Percentiles rank a stretch among this genome's conserved stretches.
Evolutionary conservation across 2,113 vertebrate species (phyloP).

Genomic region (Rynchops niger): DNA sequence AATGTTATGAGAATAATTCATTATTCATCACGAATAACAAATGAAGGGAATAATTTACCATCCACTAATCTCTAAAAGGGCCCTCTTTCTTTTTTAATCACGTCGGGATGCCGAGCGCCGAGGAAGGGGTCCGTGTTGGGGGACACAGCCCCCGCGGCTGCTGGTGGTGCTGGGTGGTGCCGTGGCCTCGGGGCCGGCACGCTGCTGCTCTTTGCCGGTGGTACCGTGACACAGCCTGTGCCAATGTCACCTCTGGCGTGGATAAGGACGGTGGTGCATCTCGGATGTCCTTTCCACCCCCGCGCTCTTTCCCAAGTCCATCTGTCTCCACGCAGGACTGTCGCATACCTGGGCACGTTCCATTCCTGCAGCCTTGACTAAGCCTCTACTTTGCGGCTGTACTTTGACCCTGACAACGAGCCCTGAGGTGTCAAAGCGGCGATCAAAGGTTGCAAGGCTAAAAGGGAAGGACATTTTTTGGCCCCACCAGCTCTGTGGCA

Average conservation of each 20-base stretch:
- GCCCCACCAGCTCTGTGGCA: background rate
- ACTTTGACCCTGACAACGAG: background rate
- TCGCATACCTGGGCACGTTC: background rate
- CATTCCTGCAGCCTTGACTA: background rate
- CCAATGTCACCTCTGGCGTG: background rate
- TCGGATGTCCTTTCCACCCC: background rate
- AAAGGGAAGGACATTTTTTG: background rate
- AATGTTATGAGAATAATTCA: conserved; percentile 74
- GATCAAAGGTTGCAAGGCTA: background rate
- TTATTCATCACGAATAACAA: conserved; percentile 76
- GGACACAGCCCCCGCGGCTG: background rate
- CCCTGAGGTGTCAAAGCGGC: background rate
- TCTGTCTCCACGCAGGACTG: background rate
- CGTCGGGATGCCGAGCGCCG: background rate
- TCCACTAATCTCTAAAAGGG: conserved; percentile 61
- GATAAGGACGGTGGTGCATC: background rate
- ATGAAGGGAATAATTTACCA: conserved; percentile 74
- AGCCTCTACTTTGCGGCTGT: background rate
- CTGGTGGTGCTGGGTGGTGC: background rate
- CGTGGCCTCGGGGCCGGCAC: background rate
- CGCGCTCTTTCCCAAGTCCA: fast-evolving
- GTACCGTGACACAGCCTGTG: background rate
- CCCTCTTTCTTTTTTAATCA: conserved; percentile 35
- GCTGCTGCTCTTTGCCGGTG: background rate
- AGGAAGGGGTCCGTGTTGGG: background rate